Conservation (phyloP, 2,888 invertebrate species). For the Euphydryas editha region DNA sequence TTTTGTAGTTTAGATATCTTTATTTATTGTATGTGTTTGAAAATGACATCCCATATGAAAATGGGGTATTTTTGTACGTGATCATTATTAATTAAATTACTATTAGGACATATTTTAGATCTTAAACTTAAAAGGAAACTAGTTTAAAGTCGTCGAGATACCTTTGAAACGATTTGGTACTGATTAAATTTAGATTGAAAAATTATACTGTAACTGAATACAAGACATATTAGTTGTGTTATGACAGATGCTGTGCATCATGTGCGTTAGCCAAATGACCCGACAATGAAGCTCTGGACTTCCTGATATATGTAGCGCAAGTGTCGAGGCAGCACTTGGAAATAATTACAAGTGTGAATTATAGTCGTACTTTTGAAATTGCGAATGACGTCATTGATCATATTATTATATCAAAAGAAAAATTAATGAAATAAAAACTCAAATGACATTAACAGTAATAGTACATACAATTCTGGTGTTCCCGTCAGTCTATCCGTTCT, state of each 20-base stretch:
- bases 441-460: too few species aligned
- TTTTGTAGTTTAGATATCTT: not conserved
- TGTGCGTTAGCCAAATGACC: conserved; percentile 66
- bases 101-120: conserved; percentile 3
- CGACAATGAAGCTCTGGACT: conserved; percentile 65
- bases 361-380: conserved; percentile 41
- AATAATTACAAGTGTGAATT: conserved; percentile 48
- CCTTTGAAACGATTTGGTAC: conserved; percentile 37
- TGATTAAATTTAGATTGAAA: conserved; percentile 52
- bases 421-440: too few species aligned
- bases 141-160: conserved; percentile 46
- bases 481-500: too few species aligned
- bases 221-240: conserved; percentile 62
- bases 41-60: not conserved
- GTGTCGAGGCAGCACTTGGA: conserved; percentile 50
- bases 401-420: conserved; percentile 14
- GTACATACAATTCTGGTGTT: too few species aligned
- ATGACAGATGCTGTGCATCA: conserved; percentile 68
- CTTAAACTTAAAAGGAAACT: not conserved
- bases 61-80: conserved; percentile 4
- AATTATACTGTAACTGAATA: conserved; percentile 52
- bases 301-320: conserved; percentile 71
- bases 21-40: conserved; percentile 4
- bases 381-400: conserved; percentile 36
- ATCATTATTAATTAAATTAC: not conserved